Evolutionary conservation across 2,797 vertebrate genomes (phyloP), one percentile per base, ranked within the genome.

Genomic region (Microcaecilia unicolor): DNA sequence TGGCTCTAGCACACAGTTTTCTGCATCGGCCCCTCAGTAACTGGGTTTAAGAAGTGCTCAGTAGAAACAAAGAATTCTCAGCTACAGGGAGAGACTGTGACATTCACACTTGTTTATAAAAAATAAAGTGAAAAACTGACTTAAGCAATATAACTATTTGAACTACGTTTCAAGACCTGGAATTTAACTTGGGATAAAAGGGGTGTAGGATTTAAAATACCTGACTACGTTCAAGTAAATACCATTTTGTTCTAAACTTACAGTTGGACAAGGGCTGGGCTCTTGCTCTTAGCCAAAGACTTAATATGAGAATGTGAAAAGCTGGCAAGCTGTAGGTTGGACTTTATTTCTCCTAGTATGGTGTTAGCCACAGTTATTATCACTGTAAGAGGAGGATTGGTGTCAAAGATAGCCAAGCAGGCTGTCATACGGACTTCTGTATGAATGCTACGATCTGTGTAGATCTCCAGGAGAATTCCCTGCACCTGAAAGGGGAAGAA

Each of bases 401-500:
- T 73, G 39, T 89, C 81, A 36, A 95, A 84, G 35, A 95, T 63
- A 10, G 79, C 61, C 22, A 72, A 61, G 28, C 81, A 75, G 23
- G 89, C 83, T 51, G 76, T 31, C 72, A 87, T 89, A 38, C 88
- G 73, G 2, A 87, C 47, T 51, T 87, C 81, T 0, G 67, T 6
- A 9, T 62, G 44, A 27, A 80, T 52, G 0, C 59, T 58, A 33
- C 32, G 71, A 3, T 92, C 71, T 42, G 84, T 50, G 23, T 88
- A 83, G 38, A 91, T 42, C 28, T 61, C 65, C 24, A 89, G 42
- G 27, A 84, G 71, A 34, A 82, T 66, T 5, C 81, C 79, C 58
- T 90, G 89, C n/a, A 89, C 84, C 91, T 96, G 58, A 9, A 44
- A 15, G 22, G 36, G n/a, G n/a, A n/a, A n/a, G n/a, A n/a, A n/a